These are phyloP conservation scores for Habroteleia sp. DNA, from an alignment of 2,888 invertebrate species.

Conservation along the genomic window DNA sequence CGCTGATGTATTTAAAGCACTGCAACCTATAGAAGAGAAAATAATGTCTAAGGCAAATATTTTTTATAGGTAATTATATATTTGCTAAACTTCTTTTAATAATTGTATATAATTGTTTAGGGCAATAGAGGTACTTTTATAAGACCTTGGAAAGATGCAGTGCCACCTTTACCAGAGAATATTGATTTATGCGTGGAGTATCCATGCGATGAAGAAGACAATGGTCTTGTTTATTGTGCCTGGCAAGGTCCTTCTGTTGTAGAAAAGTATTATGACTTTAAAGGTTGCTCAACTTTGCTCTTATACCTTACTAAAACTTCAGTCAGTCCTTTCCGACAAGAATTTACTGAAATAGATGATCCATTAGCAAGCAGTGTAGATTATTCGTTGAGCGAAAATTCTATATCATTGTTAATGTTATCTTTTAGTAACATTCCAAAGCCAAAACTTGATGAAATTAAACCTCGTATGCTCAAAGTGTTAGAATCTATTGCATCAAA, in stretches of 20 bases:
- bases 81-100: slow-evolving; percentile 13
- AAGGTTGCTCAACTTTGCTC: slow-evolving; percentile 86
- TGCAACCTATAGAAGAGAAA: slow-evolving; percentile 88
- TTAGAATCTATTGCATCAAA: slow-evolving; percentile 81
- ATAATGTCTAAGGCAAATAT: slow-evolving; percentile 85
- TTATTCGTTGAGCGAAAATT: slow-evolving; percentile 88
- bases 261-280: slow-evolving; percentile 83
- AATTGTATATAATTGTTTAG: no score
- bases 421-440: slow-evolving; percentile 89
- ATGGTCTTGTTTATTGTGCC: slow-evolving; percentile 88
- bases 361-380: slow-evolving; percentile 89
- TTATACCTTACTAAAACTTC: slow-evolving; percentile 94
- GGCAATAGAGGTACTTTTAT: slow-evolving; percentile 83
- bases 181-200: slow-evolving; percentile 84
- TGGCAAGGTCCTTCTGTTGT: slow-evolving; percentile 90
- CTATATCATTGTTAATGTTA: slow-evolving; percentile 86
- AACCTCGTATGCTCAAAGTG: slow-evolving; percentile 82
- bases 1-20: slow-evolving; percentile 87
- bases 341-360: slow-evolving; percentile 91
- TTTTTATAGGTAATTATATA: not conserved
- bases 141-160: slow-evolving; percentile 89
- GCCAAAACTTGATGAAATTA: slow-evolving; percentile 85
- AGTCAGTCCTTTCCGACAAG: slow-evolving; percentile 90
- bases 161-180: slow-evolving; percentile 85
- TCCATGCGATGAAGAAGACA: slow-evolving; percentile 92